Percentiles rank a stretch among this genome's conserved stretches.
Evolutionary conservation across 2,797 vertebrate species (phyloP).

Genomic region (Muscicapa striata): DNA sequence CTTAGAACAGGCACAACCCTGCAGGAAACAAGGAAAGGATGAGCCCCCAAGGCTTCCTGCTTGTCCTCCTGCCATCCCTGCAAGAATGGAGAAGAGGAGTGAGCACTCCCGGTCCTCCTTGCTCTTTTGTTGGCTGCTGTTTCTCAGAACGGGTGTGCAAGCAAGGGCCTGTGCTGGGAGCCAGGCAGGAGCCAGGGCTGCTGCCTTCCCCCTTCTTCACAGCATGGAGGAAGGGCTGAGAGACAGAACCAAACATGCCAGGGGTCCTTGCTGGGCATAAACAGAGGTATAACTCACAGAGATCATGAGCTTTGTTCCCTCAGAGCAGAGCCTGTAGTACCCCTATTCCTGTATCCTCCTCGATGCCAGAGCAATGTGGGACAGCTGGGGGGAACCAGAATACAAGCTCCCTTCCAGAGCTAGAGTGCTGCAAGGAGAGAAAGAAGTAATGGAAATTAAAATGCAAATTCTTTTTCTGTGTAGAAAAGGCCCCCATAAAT

Average conservation of each 20-base stretch:
- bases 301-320: background rate
- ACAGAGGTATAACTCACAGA: background rate
- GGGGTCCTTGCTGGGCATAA: background rate
- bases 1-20: background rate
- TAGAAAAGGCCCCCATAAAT: constrained; percentile 73
- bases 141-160: background rate
- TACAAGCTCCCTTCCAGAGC: background rate
- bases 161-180: background rate
- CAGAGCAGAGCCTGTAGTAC: background rate
- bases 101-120: background rate
- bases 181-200: background rate
- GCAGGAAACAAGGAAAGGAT: background rate
- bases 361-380: fast-evolving
- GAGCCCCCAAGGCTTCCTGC: background rate
- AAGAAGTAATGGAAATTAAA: constrained; percentile 70
- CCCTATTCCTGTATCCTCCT: fast-evolving
- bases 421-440: background rate
- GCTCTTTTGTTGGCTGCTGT: background rate
- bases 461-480: constrained; percentile 71
- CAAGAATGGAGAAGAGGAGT: background rate
- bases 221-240: background rate
- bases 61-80: background rate
- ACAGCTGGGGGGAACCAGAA: background rate
- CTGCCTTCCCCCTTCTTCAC: background rate
- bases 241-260: background rate